phyloP scores from a whole-genome alignment of 1,140 invertebrate genomes.

The Odontomachus brunneus region DNA sequence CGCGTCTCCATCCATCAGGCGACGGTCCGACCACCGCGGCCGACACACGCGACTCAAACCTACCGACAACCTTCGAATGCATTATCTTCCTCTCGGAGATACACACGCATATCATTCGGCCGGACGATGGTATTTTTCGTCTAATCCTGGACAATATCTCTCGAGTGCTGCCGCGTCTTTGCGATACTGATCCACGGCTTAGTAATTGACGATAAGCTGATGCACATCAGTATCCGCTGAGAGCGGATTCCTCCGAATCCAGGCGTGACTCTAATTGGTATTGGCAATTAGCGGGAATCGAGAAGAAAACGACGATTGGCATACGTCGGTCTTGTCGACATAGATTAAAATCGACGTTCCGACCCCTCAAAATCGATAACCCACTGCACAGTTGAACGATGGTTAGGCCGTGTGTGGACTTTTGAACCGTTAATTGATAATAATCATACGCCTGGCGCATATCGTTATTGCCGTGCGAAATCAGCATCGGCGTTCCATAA shows the following conservation, averaged over 20 bases:
- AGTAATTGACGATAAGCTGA: neutral
- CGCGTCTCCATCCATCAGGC: constrained; percentile 84
- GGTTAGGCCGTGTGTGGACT: constrained; percentile 10
- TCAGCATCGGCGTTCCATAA: constrained; percentile 63
- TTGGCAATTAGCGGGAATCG: no score
- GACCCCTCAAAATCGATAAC: neutral
- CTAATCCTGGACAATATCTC: constrained; percentile 8
- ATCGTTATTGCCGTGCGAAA: constrained; percentile 31
- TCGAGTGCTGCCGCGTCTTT: neutral
- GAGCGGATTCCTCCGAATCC: neutral
- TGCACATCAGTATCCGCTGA: no score
- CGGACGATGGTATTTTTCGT: neutral
- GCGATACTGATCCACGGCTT: constrained; percentile 9
- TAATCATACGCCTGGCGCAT: constrained; percentile 46
- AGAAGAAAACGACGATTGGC: neutral
- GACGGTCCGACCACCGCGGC: constrained; percentile 76
- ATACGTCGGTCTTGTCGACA: neutral
- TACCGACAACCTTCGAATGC: constrained; percentile 82
- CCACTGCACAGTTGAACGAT: neutral
- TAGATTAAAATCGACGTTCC: neutral
- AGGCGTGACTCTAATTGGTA: neutral
- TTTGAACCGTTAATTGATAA: constrained; percentile 66
- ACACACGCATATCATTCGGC: constrained; percentile 49
- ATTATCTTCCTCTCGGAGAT: constrained; percentile 77
- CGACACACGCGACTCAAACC: constrained; percentile 81